A percentile compares a stretch with the other conserved stretches of the same genome.
phyloP scores from a whole-genome alignment of 92 coral and sea anemone genomes.

The Siderastrea siderea region DNA sequence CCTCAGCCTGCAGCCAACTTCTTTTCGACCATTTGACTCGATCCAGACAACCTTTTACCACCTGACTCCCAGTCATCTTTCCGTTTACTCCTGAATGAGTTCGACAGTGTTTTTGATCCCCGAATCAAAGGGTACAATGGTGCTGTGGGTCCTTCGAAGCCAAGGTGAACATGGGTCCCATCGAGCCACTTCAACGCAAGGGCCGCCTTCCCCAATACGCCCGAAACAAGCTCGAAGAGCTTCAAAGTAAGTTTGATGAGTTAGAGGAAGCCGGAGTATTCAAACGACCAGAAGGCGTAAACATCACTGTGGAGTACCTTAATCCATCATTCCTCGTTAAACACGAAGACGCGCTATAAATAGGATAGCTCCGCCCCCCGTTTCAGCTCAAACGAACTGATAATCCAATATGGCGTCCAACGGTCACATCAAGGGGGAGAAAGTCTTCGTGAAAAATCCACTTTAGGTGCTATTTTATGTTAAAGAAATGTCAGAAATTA shows the following conservation, averaged over 20 bases:
- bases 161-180: too few relatives aligned
- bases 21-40: neutral
- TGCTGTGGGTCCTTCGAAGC: neutral
- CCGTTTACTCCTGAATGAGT: constrained; percentile 22
- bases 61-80: neutral
- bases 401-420: neutral
- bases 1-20: neutral
- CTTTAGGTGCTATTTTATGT: neutral
- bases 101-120: constrained; percentile 52
- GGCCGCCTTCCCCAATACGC: constrained; percentile 49
- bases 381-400: neutral
- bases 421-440: neutral
- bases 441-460: neutral
- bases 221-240: constrained; percentile 41
- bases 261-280: constrained; percentile 43
- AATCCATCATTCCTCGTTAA: constrained; percentile 36
- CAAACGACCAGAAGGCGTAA: constrained; percentile 48
- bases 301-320: constrained; percentile 45
- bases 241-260: constrained; percentile 60
- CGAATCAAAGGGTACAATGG: constrained; percentile 1
- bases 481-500: too few relatives aligned
- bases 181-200: constrained; percentile 11
- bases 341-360: neutral
- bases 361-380: neutral
- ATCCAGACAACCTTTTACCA: constrained; percentile 29